These are phyloP conservation scores for Nylanderia fulva DNA, from an alignment of 1,140 invertebrate species.

Conservation along the genomic window DNA sequence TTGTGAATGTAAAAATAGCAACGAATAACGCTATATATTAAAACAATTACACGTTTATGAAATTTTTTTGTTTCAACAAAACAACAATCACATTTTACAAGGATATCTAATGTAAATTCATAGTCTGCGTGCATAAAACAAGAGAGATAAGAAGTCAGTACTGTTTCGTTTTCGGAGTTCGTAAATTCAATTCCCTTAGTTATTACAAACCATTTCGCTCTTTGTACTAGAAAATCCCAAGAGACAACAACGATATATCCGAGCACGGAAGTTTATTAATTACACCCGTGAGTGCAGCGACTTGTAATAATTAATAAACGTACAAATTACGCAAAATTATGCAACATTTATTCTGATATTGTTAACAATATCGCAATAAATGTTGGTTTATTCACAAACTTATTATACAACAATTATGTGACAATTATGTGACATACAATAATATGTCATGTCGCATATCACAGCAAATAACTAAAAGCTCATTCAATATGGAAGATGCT, in stretches of 20 bases:
- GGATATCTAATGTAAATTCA: constrained; percentile 1
- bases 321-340: neutral
- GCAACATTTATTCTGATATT: neutral
- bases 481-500: neutral
- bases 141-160: constrained; percentile 12
- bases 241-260: constrained; percentile 22
- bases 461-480: neutral
- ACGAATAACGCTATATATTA: neutral
- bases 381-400: neutral
- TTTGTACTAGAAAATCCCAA: constrained; percentile 27
- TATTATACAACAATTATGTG: neutral
- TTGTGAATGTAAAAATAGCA: neutral
- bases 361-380: neutral
- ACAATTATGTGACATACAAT: neutral
- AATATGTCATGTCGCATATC: neutral
- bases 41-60: neutral
- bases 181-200: constrained; percentile 43
- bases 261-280: constrained; percentile 37
- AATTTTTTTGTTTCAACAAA: constrained; percentile 19
- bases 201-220: constrained; percentile 43
- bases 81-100: neutral
- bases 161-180: constrained; percentile 21
- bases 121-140: constrained; percentile 19
- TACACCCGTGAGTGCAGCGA: constrained; percentile 8
- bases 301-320: constrained; percentile 50